Conservation (phyloP, 2,888 invertebrate species). For the Lithophane ornitopus region DNA sequence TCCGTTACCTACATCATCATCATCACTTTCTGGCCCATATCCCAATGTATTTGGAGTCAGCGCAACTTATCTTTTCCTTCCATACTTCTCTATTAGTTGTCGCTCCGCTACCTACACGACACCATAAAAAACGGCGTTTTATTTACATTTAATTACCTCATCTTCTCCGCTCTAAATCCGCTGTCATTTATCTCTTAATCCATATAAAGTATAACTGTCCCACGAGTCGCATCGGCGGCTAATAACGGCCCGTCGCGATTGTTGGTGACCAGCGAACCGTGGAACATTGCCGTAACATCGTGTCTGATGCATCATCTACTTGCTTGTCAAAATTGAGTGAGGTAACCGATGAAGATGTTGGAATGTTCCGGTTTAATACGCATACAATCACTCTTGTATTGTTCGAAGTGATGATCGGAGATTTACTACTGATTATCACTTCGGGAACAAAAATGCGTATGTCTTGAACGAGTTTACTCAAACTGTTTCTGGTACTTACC, state of each 20-base stretch:
- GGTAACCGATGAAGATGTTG: constrained; percentile 50
- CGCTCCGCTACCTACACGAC: background rate
- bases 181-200: constrained; percentile 51
- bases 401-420: background rate
- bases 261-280: constrained; percentile 73
- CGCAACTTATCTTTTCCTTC: background rate
- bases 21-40: background rate
- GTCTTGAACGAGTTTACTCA: background rate
- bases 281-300: constrained; percentile 69
- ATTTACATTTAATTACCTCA: background rate
- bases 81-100: background rate
- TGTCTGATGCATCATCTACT: constrained; percentile 49
- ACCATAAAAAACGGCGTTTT: background rate
- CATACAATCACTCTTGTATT: background rate
- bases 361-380: constrained; percentile 13
- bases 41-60: background rate
- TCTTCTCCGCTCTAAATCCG: constrained; percentile 53
- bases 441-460: background rate
- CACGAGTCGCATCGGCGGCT: constrained; percentile 60
- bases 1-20: background rate
- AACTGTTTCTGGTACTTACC: background rate
- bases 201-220: constrained; percentile 63
- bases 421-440: no score
- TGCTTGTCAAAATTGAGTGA: constrained; percentile 57
- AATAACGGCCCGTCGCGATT: constrained; percentile 73